Base-by-base conservation (phyloP, 2,888 invertebrate species). In the Athalia circularis region DNA sequence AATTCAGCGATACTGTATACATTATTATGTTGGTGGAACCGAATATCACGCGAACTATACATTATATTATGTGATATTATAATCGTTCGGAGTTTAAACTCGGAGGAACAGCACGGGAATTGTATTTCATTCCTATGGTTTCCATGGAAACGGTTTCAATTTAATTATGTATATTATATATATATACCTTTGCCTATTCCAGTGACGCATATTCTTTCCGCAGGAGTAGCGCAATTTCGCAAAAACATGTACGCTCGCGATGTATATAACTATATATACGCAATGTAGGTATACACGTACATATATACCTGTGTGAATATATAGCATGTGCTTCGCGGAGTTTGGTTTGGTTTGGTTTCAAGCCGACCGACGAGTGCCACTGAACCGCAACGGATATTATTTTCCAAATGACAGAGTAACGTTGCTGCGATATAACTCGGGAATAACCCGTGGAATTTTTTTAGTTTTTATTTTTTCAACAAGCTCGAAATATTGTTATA, bases 61-160 rank as follows among this genome's bases (percentile, higher is more conserved):
- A 29, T 29, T 29, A 29, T 29, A n/a, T n/a, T n/a, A n/a, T 29
- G 29, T 29, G 29, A 29, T 29, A 29, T 29, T 68, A 48, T 43
- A 54, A 68, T 43, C 29, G 68, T 68, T 54, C 11, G 48, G 47
- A 48, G 65, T 11, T 65, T 15, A 54, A 68, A 54, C 29, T 54
- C 29, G 61, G n/a, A 54, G 65, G 9, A 47, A 13, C 45, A 48
- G 59, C 29, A 29, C 29, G 29, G 0, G 2, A 29, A 47, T 59
- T n/a, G 45, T 72, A 72, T 15, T 72, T 48, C 59, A 59, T 59
- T n/a, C 43, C 29, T 70, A 9, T 5, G 52, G 59, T 72, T 45
- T 13, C 72, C 61, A 72, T 72, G 72, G 72, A 7, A 59, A 72
- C 72, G n/a, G 59, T 8, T 61, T 72, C 61, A 50, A 72, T 72